phyloP scores from a whole-genome alignment of 2,888 invertebrate genomes.

The Tetrapedia diversipes region DNA sequence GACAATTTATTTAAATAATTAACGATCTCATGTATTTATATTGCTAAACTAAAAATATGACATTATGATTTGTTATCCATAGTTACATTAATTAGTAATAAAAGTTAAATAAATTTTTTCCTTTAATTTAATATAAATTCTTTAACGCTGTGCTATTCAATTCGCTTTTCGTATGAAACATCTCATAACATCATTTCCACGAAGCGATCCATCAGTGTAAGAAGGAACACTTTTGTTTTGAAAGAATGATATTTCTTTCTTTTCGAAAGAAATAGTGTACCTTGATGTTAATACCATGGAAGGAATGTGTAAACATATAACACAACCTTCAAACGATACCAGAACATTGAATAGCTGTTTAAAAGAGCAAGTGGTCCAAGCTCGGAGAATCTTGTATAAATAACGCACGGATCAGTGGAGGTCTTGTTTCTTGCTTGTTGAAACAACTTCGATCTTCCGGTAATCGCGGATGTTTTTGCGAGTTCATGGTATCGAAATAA shows the following conservation, averaged over 20 bases:
- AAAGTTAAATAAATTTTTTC: too few species aligned
- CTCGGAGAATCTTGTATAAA: not conserved
- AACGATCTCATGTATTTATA: too few species aligned
- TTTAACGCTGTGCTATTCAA: too few species aligned
- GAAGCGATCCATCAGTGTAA: too few species aligned
- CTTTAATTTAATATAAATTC: too few species aligned
- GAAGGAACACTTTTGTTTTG: not conserved
- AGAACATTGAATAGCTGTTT: conserved; percentile 1
- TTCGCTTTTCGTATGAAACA: not conserved
- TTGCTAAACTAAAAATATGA: too few species aligned
- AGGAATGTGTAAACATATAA: not conserved
- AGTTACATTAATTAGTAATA: too few species aligned
- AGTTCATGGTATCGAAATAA: not conserved
- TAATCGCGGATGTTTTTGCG: not conserved
- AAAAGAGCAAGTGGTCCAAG: conserved; percentile 2
- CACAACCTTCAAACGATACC: not conserved
- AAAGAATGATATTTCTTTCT: not conserved
- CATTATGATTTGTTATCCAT: too few species aligned
- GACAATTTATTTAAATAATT: too few species aligned
- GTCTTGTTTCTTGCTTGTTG: not conserved
- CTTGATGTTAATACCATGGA: not conserved
- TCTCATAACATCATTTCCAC: not conserved
- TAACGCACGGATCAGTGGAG: not conserved
- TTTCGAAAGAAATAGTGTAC: not conserved
- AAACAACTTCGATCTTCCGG: conserved; percentile 2